These are phyloP conservation scores for Sycophila sp. DNA, from an alignment of 1,140 invertebrate species.

Conservation along the genomic window DNA sequence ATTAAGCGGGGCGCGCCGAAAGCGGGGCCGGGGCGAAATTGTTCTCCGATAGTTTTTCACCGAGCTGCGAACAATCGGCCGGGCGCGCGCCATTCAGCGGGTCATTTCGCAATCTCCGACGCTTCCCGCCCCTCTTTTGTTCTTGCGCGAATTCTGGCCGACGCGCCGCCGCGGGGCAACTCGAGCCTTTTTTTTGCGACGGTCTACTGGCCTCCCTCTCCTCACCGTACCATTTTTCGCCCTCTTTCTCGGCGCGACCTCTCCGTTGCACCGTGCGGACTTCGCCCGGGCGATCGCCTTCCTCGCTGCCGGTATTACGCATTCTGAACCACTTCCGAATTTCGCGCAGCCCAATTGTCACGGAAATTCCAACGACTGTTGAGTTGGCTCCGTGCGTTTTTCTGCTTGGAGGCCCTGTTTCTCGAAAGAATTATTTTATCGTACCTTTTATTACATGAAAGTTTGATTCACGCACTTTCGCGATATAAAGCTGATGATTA, in stretches of 20 bases:
- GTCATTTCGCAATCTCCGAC: conserved; percentile 47
- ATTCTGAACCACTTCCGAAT: conserved; percentile 13
- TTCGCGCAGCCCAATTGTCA: conserved; percentile 8
- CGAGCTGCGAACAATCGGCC: conserved; percentile 27
- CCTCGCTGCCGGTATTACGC: conserved; percentile 19
- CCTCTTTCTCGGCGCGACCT: neutral
- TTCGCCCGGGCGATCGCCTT: conserved; percentile 1
- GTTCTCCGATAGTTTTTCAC: conserved; percentile 16
- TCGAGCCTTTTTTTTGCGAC: conserved; percentile 16
- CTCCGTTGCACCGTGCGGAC: neutral
- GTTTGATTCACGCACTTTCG: too few relatives aligned
- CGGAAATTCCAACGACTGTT: neutral
- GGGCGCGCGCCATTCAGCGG: conserved; percentile 41
- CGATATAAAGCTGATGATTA: too few relatives aligned
- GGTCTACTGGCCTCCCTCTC: too few relatives aligned
- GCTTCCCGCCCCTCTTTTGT: conserved; percentile 8
- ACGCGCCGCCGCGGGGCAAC: neutral
- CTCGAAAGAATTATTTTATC: too few relatives aligned
- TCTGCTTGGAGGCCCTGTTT: too few relatives aligned
- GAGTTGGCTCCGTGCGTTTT: too few relatives aligned
- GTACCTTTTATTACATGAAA: too few relatives aligned
- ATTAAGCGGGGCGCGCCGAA: conserved; percentile 12
- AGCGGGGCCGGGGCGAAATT: neutral
- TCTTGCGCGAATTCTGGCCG: conserved; percentile 21
- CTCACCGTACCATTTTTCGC: neutral